Percentiles rank a stretch among this genome's conserved stretches.
phyloP scores from a whole-genome alignment of 2,888 invertebrate genomes.

The Drosophila merina region DNA sequence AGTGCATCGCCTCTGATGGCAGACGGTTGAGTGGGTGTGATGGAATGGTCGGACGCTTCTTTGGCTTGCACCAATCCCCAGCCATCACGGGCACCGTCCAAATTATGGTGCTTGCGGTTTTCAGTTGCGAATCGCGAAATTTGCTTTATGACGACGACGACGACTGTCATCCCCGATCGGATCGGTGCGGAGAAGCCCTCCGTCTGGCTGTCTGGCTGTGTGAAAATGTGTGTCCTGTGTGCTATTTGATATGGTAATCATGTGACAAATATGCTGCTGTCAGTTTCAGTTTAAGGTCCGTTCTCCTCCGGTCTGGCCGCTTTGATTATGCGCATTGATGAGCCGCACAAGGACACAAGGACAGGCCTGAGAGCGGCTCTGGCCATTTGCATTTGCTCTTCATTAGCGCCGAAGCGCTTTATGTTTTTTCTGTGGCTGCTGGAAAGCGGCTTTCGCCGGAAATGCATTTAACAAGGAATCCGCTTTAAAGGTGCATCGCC shows the following conservation, averaged over 20 bases:
- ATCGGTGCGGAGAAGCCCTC: conserved; percentile 28
- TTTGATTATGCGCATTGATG: conserved; percentile 77
- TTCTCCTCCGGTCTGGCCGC: conserved; percentile 22
- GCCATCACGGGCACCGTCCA: conserved; percentile 30
- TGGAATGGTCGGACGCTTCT: conserved; percentile 49
- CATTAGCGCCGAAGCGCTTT: conserved; percentile 61
- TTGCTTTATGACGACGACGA: conserved; percentile 45
- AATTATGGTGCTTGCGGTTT: conserved; percentile 56
- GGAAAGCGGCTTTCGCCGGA: conserved; percentile 47
- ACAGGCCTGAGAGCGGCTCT: conserved; percentile 3
- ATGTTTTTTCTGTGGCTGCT: conserved; percentile 48
- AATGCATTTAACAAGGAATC: conserved; percentile 49
- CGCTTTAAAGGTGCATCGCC: conserved; percentile 32
- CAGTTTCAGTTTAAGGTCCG: conserved; percentile 18
- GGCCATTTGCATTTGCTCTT: conserved; percentile 65
- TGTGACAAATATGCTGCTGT: conserved; percentile 65
- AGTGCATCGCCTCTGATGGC: conserved; percentile 16
- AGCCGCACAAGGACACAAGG: conserved; percentile 43
- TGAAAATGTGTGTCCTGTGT: conserved; percentile 15
- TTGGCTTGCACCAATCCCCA: conserved; percentile 19
- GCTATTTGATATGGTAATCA: conserved; percentile 71
- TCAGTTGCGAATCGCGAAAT: conserved; percentile 47
- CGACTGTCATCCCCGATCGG: conserved; percentile 13
- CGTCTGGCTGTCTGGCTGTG: conserved; percentile 4
- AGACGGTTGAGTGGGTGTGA: conserved; percentile 46